Evolutionary conservation across 2,797 vertebrate genomes (phyloP), one percentile per base, ranked within the genome.

Genomic region (Clarias fuscus): DNA sequence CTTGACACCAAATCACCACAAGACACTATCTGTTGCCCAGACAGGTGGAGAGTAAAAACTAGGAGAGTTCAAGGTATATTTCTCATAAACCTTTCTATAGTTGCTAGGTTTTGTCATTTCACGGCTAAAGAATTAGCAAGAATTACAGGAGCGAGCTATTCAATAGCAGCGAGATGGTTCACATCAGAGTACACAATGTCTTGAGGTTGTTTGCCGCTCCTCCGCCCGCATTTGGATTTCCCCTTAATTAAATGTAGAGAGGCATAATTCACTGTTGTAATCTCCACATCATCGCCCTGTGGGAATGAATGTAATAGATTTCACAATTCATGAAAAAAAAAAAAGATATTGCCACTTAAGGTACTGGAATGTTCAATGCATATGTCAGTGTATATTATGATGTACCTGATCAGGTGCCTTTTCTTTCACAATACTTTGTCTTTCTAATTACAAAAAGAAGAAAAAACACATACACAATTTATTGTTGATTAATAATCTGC

Each of bases 231-330:
- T 77, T 67, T 82, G n/a, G 2, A 61, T 84, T 84, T 84, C 15
- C 3, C 17, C 22, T 86, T 64, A 27, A 70, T 86, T 13, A 88
- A 86, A 58, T 62, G 0, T 6, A 84, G 61, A 33, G 85, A 37
- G n/a, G 87, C 56, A 13, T 88, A 88, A 88, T 17, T 86, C 68
- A 88, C 13, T 48, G 43, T 10, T 2, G 43, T 48, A 8, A 10
- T 10, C 27, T 58, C 33, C 11, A 40, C n/a, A 48, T 48, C 37
- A n/a, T 40, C 5, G 7, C 14, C 22, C 77, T 79, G 77, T 62
- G 5, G 33, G 58, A 8, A 62, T 2, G 13, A 79, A 40, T 11
- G 64, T 20, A 4, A 65, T 5, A 62, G 37, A 20, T 56, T 75
- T 58, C 15, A 24, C 3, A 15, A 7, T 37, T 70, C 10, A 18